Evolutionary conservation across 2,888 invertebrate genomes (phyloP), one percentile per base, ranked within the genome.

Genomic region (Fragum sueziense): DNA sequence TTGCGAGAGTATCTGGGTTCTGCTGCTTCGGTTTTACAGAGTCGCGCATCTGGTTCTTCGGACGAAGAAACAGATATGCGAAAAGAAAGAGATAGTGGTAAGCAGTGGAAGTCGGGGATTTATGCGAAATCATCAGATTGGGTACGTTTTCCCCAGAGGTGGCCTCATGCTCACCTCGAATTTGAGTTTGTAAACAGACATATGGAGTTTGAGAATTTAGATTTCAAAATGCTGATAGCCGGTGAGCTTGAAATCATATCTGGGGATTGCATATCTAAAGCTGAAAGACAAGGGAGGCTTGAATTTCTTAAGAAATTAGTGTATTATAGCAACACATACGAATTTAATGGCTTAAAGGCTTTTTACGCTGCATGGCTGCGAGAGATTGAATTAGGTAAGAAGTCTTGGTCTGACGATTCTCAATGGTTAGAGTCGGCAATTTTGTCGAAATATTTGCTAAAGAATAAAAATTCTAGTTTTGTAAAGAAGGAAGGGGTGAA

Each of bases 171-270:
- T 2, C 47, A 47, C n/a, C 25, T 57, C 25, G 25, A 57, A n/a
- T 57, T 61, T 61, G 61, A 61, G 61, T 61, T 31, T 61, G 61
- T 61, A 7, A 61, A 61, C 33, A 31, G n/a, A 33, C 61, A 61
- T 20, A 20, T 61, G 20, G 14, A 61, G 20, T 47, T 20, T 47
- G 47, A 47, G 14, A n/a, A 47, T 47, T 47, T 47, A 14, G 47
- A 47, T 47, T 47, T 61, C 33, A 61, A 61, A 27, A 4, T 31
- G 20, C 33, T 61, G 29, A 29, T 61, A 20, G 61, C 61, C 1
- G 61, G 61, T 7, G 61, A 61, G 27, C 33, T 61, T 17, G 61
- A 61, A 29, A 31, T 61, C 11, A 61, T 61, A 3, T 25, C 61
- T 61, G 14, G 9, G 29, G 33, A 61, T 31, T 29, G 33, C 14